Evolutionary conservation across 2,888 invertebrate species (phyloP).

Genomic region (Andrena trimmerana): DNA sequence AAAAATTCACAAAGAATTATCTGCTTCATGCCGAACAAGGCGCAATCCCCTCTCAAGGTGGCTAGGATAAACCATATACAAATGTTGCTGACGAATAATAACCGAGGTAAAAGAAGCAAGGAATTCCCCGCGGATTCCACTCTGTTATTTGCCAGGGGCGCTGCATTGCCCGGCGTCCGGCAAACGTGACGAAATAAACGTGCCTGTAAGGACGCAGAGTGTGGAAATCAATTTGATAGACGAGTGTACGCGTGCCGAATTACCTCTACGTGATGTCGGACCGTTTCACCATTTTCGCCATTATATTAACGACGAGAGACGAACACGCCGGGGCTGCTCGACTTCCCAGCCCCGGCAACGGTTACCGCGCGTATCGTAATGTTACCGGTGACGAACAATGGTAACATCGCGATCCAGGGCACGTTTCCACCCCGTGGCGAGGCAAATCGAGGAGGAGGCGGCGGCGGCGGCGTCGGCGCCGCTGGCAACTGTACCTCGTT

Average conservation of each 20-base stretch:
- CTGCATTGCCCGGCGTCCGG: constrained; percentile 57
- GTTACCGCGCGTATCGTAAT: constrained; percentile 75
- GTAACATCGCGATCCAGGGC: constrained; percentile 80
- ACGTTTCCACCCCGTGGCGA: constrained; percentile 74
- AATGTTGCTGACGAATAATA: background rate
- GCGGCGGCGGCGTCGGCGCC: constrained; percentile 8
- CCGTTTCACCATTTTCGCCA: constrained; percentile 84
- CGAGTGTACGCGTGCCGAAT: constrained; percentile 84
- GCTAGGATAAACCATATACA: background rate
- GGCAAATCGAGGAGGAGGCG: constrained; percentile 60
- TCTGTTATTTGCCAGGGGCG: constrained; percentile 43
- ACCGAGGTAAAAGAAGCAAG: background rate
- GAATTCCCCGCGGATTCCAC: constrained; percentile 19
- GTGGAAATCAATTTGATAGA: constrained; percentile 84
- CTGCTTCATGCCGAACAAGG: too few species aligned
- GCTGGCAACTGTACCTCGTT: constrained; percentile 57
- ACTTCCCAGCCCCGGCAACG: constrained; percentile 66
- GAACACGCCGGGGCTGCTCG: constrained; percentile 68
- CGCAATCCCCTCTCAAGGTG: too few species aligned
- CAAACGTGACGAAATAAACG: constrained; percentile 70
- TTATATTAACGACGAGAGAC: constrained; percentile 83
- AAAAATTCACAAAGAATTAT: too few species aligned
- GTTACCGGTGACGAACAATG: constrained; percentile 72
- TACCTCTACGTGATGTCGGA: constrained; percentile 85
- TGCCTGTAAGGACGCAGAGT: constrained; percentile 71